These are phyloP conservation scores for Rousettus madagascariensis DNA, from an alignment of 2,797 vertebrate genomes.

Conservation along the genomic window DNA sequence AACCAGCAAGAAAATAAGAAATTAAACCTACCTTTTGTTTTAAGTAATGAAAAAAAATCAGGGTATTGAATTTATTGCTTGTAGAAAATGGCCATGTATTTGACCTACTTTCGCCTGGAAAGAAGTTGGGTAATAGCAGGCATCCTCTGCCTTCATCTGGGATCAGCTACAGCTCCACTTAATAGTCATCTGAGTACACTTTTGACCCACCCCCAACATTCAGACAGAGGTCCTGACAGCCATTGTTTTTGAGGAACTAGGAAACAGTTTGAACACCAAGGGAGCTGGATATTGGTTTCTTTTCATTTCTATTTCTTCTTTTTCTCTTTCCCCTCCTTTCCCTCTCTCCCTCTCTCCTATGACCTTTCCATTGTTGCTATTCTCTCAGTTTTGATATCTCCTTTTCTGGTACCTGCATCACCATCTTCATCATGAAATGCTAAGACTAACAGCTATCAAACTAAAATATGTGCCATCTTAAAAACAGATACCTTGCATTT, in stretches of 20 bases:
- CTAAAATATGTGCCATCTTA: background rate
- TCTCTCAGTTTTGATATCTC: background rate
- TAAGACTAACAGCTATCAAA: background rate
- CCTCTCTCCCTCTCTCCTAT: background rate
- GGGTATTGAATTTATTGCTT: slow-evolving; percentile 36
- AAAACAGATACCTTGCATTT: background rate
- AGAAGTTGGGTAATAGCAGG: background rate
- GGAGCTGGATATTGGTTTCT: background rate
- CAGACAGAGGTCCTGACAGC: background rate
- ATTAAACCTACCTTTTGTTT: slow-evolving; percentile 46
- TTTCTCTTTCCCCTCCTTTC: background rate
- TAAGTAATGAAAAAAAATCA: slow-evolving; percentile 29
- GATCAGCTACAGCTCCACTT: background rate
- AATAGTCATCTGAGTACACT: background rate
- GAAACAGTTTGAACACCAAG: no score
- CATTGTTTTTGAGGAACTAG: no score
- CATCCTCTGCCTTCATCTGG: background rate
- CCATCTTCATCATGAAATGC: background rate
- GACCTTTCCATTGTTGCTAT: background rate
- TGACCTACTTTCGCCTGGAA: slow-evolving; percentile 9
- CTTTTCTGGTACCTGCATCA: background rate
- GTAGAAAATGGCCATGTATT: background rate
- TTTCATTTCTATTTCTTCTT: background rate
- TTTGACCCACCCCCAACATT: background rate
- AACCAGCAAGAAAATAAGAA: background rate